These are phyloP conservation scores for Sphaerophoria rueppellii DNA, from an alignment of 2,888 invertebrate genomes.

Conservation along the genomic window DNA sequence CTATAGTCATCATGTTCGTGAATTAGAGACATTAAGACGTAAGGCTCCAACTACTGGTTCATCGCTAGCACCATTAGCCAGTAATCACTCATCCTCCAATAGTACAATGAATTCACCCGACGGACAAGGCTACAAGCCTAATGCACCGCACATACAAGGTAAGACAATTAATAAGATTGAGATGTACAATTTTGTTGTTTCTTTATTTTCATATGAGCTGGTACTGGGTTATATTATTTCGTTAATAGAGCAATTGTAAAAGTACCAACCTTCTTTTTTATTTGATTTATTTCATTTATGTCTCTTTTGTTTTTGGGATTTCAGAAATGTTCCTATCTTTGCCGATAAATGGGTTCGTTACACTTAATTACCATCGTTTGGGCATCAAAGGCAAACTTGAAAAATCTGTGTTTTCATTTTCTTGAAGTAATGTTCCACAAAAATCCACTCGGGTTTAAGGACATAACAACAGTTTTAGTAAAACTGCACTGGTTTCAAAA, in stretches of 20 bases:
- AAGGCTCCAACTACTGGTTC: slow-evolving; percentile 78
- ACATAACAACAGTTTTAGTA: no score
- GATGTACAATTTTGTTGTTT: slow-evolving; percentile 33
- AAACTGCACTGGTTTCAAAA: no score
- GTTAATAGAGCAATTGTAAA: slow-evolving; percentile 70
- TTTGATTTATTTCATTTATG: slow-evolving; percentile 63
- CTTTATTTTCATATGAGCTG: neutral
- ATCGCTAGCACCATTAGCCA: slow-evolving; percentile 79
- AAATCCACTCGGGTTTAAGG: no score
- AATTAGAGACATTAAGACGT: slow-evolving; percentile 88
- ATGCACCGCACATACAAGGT: slow-evolving; percentile 83
- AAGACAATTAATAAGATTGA: slow-evolving; percentile 69
- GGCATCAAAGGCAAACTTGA: neutral
- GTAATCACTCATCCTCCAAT: slow-evolving; percentile 81
- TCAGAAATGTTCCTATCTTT: neutral
- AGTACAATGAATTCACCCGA: slow-evolving; percentile 81
- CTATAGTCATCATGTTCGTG: slow-evolving; percentile 85
- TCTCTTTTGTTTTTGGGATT: neutral
- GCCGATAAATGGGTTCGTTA: slow-evolving; percentile 66
- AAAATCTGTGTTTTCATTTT: no score
- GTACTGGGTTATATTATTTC: slow-evolving; percentile 43
- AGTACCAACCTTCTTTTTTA: slow-evolving; percentile 53
- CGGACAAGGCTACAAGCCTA: slow-evolving; percentile 86
- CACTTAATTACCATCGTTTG: slow-evolving; percentile 54
- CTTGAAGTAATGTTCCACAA: no score